phyloP scores from a whole-genome alignment of 2,797 vertebrate species.

The Euphonia xanthogaster region DNA sequence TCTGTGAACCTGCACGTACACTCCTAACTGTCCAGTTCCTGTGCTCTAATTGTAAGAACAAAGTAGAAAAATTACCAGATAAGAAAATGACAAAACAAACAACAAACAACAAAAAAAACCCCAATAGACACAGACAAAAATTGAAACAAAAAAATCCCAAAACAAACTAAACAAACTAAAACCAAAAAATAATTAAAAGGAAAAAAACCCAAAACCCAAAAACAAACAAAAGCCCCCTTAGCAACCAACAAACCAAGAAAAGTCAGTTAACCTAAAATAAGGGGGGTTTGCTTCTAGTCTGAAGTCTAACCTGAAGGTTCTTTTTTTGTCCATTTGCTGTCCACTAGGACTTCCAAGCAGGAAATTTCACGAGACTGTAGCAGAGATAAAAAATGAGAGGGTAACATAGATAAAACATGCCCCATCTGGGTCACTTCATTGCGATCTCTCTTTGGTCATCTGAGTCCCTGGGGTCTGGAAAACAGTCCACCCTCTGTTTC shows the following conservation, averaged over 20 bases:
- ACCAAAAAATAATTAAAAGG: background rate
- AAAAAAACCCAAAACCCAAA: fast-evolving
- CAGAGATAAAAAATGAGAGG: background rate
- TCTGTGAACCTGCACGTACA: background rate
- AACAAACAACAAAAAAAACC: background rate
- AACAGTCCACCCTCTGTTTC: background rate
- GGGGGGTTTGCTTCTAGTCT: background rate
- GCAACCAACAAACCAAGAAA: background rate
- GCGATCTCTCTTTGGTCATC: background rate
- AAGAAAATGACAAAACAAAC: background rate
- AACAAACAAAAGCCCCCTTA: background rate
- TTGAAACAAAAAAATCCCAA: background rate
- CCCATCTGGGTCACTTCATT: background rate
- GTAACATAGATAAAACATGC: background rate
- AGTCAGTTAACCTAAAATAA: background rate
- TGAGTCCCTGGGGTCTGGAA: background rate
- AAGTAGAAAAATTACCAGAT: background rate
- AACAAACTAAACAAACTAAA: background rate
- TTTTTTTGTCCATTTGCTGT: background rate
- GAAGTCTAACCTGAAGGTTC: conserved; percentile 47
- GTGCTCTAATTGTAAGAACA: background rate
- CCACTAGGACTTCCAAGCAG: conserved; percentile 45
- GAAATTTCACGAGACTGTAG: conserved; percentile 66
- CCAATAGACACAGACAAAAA: background rate
- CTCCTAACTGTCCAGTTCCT: background rate